Evolutionary conservation across 2,888 invertebrate genomes (phyloP).

Genomic region (Julus scanicus): DNA sequence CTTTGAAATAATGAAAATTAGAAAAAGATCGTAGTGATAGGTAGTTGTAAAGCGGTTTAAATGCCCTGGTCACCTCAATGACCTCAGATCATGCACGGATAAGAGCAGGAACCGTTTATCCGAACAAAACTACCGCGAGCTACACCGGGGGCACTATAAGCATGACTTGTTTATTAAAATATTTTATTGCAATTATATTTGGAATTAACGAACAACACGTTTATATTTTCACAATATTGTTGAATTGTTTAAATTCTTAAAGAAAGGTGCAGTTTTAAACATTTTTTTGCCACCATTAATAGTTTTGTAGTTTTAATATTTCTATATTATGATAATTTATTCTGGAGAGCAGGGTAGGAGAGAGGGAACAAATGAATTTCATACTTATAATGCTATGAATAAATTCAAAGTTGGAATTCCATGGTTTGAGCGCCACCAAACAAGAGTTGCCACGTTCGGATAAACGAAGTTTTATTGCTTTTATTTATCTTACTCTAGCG

Average conservation of each 20-base stretch:
- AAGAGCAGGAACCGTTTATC: neutral
- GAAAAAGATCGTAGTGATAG: neutral
- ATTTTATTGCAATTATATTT: no score
- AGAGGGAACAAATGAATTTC: no score
- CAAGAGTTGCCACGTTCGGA: neutral
- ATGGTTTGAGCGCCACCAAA: neutral
- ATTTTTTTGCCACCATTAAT: no score
- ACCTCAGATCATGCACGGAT: neutral
- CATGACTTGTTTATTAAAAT: neutral
- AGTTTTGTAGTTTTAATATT: no score
- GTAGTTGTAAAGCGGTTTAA: neutral
- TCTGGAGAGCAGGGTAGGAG: no score
- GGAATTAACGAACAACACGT: no score
- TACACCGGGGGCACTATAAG: no score
- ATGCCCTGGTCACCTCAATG: neutral
- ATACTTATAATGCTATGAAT: no score
- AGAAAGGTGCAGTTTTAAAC: no score
- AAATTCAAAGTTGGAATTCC: neutral
- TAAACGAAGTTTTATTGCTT: neutral
- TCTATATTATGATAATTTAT: no score
- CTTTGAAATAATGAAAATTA: neutral
- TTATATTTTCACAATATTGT: no score
- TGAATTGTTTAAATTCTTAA: no score
- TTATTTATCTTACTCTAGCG: neutral
- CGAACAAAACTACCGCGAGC: neutral